A percentile compares a stretch with the other conserved stretches of the same genome.
These are phyloP conservation scores for Microctonus brassicae DNA, from an alignment of 2,888 invertebrate species.

Conservation along the genomic window DNA sequence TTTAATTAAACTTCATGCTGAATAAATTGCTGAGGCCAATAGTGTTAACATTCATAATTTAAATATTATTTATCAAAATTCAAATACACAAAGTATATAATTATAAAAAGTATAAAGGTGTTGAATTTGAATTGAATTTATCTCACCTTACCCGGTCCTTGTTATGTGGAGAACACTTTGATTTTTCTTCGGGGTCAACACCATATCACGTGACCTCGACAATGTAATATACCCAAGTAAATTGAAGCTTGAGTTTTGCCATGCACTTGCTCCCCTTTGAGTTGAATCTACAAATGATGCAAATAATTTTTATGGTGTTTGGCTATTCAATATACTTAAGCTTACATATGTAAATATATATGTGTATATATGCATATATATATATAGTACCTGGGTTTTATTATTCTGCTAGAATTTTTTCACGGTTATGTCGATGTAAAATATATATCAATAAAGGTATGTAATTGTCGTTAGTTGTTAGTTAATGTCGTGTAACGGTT, in stretches of 20 bases:
- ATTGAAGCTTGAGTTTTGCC: neutral
- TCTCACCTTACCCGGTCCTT: slow-evolving; percentile 8
- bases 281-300: neutral
- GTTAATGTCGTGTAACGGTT: neutral
- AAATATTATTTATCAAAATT: neutral
- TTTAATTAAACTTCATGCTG: neutral
- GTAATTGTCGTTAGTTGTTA: neutral
- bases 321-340: neutral
- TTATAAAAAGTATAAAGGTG: too few species aligned
- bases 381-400: neutral
- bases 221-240: neutral
- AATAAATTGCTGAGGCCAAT: neutral
- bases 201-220: slow-evolving; percentile 8
- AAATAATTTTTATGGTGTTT: neutral
- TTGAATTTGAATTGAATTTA: neutral
- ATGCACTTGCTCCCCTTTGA: neutral
- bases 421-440: neutral
- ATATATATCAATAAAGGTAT: too few species aligned
- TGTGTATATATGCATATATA: neutral
- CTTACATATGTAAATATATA: neutral
- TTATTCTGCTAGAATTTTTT: neutral
- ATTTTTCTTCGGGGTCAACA: slow-evolving; percentile 5
- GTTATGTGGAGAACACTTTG: neutral
- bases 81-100: neutral
- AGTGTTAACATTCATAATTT: neutral